A percentile compares a stretch with the other conserved stretches of the same genome.
phyloP scores from a whole-genome alignment of 2,797 vertebrate genomes.

The Phataginus tricuspis region DNA sequence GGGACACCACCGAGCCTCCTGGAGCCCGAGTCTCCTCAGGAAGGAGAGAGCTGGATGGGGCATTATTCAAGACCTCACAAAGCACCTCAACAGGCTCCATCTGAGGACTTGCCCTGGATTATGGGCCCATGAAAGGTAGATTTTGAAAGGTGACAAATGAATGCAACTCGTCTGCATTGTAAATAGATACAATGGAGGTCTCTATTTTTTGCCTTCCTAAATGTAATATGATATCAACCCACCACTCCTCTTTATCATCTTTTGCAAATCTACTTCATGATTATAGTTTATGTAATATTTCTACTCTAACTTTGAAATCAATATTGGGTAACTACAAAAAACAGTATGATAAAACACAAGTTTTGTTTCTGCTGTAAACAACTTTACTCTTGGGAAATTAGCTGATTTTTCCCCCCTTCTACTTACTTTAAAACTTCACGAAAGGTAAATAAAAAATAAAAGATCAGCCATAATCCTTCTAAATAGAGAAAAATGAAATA shows the following conservation, averaged over 20 bases:
- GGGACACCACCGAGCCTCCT: background rate
- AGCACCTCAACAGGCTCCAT: background rate
- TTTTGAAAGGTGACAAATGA: background rate
- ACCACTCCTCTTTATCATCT: background rate
- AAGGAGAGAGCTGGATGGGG: background rate
- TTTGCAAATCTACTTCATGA: background rate
- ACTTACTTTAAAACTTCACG: conserved; percentile 21
- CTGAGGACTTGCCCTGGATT: background rate
- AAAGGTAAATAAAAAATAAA: conserved; percentile 39
- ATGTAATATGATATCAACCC: background rate
- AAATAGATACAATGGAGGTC: background rate
- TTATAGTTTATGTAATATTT: background rate
- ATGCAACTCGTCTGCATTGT: background rate
- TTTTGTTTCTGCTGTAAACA: background rate
- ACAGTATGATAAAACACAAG: background rate
- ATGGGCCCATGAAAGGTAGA: background rate
- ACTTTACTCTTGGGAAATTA: background rate
- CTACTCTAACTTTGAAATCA: background rate
- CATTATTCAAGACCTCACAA: background rate
- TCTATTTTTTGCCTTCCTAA: background rate
- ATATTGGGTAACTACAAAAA: background rate
- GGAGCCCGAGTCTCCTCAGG: background rate
- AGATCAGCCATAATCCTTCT: background rate
- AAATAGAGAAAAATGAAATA: background rate
- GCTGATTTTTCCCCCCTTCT: background rate